These are phyloP conservation scores for Hydriomena furcata DNA, from an alignment of 2,888 invertebrate genomes.

Conservation along the genomic window DNA sequence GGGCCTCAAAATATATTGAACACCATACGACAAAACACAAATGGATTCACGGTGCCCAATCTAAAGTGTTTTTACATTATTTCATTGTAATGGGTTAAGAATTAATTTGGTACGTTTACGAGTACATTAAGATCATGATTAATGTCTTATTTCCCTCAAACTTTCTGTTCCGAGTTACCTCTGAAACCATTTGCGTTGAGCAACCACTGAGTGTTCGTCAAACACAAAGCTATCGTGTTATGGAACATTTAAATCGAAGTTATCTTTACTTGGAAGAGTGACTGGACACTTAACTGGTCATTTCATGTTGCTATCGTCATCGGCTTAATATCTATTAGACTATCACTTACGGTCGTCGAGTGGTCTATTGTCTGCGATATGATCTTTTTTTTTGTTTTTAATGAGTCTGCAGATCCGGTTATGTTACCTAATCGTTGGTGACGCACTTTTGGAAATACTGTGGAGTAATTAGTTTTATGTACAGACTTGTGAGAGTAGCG, in stretches of 20 bases:
- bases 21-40: too few relatives aligned
- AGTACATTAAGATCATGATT: background rate
- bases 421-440: conserved; percentile 70
- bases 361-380: conserved; percentile 75
- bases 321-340: conserved; percentile 69
- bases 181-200: conserved; percentile 21
- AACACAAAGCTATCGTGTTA: conserved; percentile 25
- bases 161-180: conserved; percentile 14
- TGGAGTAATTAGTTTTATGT: conserved; percentile 57
- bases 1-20: too few relatives aligned
- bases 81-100: too few relatives aligned
- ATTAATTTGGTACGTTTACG: too few relatives aligned
- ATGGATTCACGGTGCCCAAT: too few relatives aligned
- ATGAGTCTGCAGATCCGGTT: conserved; percentile 76
- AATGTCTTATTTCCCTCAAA: conserved; percentile 4
- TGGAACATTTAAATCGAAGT: conserved; percentile 31
- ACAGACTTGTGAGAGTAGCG: conserved; percentile 34
- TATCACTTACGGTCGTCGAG: conserved; percentile 78
- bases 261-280: conserved; percentile 52
- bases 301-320: conserved; percentile 64
- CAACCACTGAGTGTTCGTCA: conserved; percentile 18
- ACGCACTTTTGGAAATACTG: conserved; percentile 72
- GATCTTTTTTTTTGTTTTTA: conserved; percentile 70
- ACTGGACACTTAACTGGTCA: conserved; percentile 56
- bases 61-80: too few relatives aligned